Evolutionary conservation across 2,797 vertebrate species (phyloP).

Genomic region (Alosa sapidissima): DNA sequence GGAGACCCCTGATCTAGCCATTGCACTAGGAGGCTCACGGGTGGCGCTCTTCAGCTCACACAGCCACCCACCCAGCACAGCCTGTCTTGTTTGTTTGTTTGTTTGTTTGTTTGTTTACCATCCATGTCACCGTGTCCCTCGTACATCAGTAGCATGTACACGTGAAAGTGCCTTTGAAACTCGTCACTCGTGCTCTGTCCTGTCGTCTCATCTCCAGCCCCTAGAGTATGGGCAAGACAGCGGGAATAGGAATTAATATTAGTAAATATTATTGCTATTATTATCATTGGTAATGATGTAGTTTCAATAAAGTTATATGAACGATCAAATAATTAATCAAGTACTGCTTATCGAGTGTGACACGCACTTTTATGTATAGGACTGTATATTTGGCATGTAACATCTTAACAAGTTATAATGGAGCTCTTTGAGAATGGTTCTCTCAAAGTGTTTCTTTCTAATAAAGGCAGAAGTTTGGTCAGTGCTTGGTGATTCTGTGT

Average conservation of each 20-base stretch:
- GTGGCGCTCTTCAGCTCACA: neutral
- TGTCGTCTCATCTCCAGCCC: constrained; percentile 66
- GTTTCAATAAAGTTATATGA: constrained; percentile 69
- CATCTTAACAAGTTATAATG: constrained; percentile 80
- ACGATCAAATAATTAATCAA: constrained; percentile 64
- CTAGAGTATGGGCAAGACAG: constrained; percentile 58
- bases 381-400: constrained; percentile 97
- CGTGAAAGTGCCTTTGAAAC: constrained; percentile 98
- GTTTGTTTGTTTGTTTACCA: neutral
- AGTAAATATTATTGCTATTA: constrained; percentile 25
- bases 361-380: constrained; percentile 97
- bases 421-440: constrained; percentile 82
- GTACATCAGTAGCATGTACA: constrained; percentile 94
- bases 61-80: neutral
- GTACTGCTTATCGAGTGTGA: constrained; percentile 90
- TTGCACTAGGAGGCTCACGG: no score
- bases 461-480: constrained; percentile 94
- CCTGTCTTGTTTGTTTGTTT: neutral
- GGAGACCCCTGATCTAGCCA: constrained; percentile 56
- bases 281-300: constrained; percentile 63
- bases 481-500: constrained; percentile 55
- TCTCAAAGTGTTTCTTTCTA: constrained; percentile 88
- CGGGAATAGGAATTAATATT: constrained; percentile 31
- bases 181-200: constrained; percentile 76
- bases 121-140: constrained; percentile 75